Conservation (phyloP, 2,797 vertebrate species). For the Tadarida brasiliensis region DNA sequence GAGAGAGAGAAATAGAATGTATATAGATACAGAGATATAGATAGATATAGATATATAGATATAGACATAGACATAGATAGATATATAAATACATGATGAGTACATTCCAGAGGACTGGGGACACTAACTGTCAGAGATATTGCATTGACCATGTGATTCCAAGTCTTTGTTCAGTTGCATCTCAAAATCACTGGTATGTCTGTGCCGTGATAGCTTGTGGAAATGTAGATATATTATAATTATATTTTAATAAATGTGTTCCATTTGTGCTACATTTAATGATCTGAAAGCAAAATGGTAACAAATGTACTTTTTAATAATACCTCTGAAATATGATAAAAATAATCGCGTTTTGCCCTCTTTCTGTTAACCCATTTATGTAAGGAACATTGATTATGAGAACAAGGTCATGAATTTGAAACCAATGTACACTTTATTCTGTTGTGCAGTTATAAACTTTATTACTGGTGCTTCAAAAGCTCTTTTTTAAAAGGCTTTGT, state of each 20-base stretch:
- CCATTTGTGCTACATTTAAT: conserved; percentile 19
- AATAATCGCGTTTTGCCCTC: not conserved
- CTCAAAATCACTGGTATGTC: not conserved
- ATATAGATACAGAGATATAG: not conserved
- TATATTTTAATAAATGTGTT: conserved; percentile 49
- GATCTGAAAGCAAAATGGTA: conserved; percentile 43
- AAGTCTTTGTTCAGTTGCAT: conserved; percentile 4
- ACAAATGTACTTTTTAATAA: conserved; percentile 15
- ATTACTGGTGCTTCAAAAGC: not conserved
- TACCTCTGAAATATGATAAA: conserved; percentile 2
- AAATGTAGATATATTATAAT: not conserved
- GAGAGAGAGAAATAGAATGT: not conserved
- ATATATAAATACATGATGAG: no score
- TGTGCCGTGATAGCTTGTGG: not conserved
- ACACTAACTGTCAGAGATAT: not conserved
- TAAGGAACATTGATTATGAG: not conserved
- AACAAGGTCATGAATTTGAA: conserved; percentile 25
- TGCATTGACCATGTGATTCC: not conserved
- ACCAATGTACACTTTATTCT: not conserved
- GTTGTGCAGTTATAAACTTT: not conserved
- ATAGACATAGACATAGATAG: not conserved
- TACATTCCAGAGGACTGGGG: not conserved
- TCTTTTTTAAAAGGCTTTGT: not conserved
- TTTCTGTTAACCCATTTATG: not conserved
- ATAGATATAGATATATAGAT: not conserved